Percentiles rank a stretch among this genome's conserved stretches.
Evolutionary conservation across 1,140 invertebrate species (phyloP).

Genomic region (Tetramorium alpestre): DNA sequence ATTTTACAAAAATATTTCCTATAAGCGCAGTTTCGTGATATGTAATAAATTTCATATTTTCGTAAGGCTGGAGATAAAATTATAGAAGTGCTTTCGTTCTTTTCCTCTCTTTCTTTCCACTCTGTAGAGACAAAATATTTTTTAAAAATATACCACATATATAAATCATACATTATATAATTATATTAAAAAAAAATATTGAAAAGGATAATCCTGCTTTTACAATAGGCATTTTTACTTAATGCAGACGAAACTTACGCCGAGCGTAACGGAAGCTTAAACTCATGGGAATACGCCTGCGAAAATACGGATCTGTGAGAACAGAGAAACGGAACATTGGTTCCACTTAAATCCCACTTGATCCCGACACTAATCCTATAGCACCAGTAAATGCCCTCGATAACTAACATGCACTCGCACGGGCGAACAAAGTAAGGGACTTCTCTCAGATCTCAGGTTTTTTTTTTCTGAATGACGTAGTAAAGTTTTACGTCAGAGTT

Average conservation of each 20-base stretch:
- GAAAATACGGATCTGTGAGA: constrained; percentile 17
- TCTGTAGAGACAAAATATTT: background rate
- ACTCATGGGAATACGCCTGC: background rate
- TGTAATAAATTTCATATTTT: background rate
- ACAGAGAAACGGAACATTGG: constrained; percentile 36
- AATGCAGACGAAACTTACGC: constrained; percentile 1
- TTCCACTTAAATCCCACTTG: constrained; percentile 41
- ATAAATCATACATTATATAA: background rate
- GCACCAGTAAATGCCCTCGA: constrained; percentile 8
- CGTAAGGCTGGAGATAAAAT: background rate
- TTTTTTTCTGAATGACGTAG: background rate
- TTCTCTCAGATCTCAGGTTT: background rate
- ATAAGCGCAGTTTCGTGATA: background rate
- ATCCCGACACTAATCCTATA: constrained; percentile 34
- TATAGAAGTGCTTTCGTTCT: background rate
- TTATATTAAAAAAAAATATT: background rate
- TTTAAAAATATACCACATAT: background rate
- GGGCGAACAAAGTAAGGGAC: background rate
- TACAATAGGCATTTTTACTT: background rate
- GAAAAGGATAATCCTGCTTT: background rate
- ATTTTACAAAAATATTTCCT: background rate
- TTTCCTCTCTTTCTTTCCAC: background rate
- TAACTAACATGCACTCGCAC: constrained; percentile 6
- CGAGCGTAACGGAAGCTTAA: background rate
- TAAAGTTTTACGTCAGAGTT: background rate